Base-by-base conservation (phyloP, 2,797 vertebrate genomes). In the Cyclura pinguis region DNA sequence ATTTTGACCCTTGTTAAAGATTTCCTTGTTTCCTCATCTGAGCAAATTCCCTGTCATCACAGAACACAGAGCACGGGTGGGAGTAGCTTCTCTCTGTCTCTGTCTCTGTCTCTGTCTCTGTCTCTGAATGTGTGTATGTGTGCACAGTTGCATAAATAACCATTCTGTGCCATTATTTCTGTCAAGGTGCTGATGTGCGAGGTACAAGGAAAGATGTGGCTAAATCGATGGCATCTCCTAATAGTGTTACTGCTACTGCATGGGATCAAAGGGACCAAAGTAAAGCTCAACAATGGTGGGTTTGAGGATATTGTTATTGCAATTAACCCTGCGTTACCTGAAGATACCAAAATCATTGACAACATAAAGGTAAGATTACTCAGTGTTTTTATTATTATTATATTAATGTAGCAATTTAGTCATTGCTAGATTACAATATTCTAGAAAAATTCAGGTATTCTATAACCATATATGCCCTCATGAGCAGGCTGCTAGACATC, bases 271-370 rank as follows among this genome's bases (percentile, higher is more conserved):
- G 62, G 93, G 27, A 96, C 96, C 1, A 92, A 93, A 81, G 94
- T 97, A 84, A 90, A 95, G 85, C 89, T 97, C 87, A 95, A 95
- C 59, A 88, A 95, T 50, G 96, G 96, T 72, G 97, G 97, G 42
- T 97, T 96, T 82, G 96, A 97, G 89, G 94, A 96, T 13, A 91
- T 97, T 35, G 93, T 97, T 91, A 92, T 97, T 90, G 96, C 97
- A 62, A 96, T 97, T 80, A 93, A 96, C 85, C 96, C 95, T 18
- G 55, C 32, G 22, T 86, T 97, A 52, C 94, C 93, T 9, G 97
- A 97, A 93, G 93, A 97, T 84, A 62, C 91, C 87, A 93, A 93
- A 57, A 92, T 97, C 57, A 94, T 97, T 80, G 91, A 93, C 62
- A 93, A 94, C 1, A 96, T 95, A 52, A 93, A 96, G 95, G 97